Conservation (phyloP, 2,113 vertebrate genomes). For the Scopus umbretta region DNA sequence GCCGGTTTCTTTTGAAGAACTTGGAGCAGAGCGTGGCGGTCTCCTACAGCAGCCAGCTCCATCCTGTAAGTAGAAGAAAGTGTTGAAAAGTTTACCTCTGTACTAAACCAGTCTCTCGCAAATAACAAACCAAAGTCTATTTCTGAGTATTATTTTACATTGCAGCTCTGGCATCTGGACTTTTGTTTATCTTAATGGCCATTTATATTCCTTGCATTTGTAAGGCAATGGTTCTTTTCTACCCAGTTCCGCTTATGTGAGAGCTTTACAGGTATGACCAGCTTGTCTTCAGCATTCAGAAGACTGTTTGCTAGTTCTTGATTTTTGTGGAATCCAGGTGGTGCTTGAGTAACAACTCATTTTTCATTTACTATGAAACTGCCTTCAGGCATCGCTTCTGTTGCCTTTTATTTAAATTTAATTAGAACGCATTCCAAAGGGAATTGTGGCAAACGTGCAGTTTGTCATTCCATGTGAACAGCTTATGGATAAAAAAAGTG, state of each 20-base stretch:
- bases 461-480: background rate
- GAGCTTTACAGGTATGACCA: background rate
- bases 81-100: background rate
- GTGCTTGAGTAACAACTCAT: background rate
- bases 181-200: rapidly evolving
- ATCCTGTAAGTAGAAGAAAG: background rate
- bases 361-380: background rate
- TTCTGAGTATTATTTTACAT: background rate
- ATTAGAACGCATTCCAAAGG: background rate
- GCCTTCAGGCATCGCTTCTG: background rate
- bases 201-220: background rate
- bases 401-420: background rate
- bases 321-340: background rate
- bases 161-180: background rate
- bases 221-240: background rate
- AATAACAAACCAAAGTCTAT: background rate
- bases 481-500: background rate
- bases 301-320: background rate
- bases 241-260: rapidly evolving
- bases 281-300: background rate
- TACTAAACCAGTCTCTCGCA: background rate
- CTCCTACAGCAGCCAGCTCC: background rate
- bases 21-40: background rate
- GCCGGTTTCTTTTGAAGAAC: background rate
- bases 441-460: background rate